Percentiles rank a stretch among this genome's conserved stretches.
These are phyloP conservation scores for Mesocentrotus franciscanus DNA, from an alignment of 53 echinoderm and acorn worm genomes.

Conservation along the genomic window DNA sequence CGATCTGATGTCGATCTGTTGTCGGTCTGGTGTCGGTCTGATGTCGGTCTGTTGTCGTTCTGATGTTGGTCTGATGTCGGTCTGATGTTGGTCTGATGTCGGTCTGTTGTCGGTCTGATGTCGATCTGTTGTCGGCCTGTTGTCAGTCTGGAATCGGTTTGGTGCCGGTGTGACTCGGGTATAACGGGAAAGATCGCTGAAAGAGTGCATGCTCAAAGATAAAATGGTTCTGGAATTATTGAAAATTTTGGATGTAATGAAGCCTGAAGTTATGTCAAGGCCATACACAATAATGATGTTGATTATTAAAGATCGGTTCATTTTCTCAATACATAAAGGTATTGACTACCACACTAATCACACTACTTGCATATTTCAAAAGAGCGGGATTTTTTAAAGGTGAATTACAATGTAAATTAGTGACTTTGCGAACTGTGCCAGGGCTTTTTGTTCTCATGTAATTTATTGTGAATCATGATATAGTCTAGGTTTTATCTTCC, in stretches of 20 bases:
- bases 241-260: neutral
- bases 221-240: neutral
- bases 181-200: too few relatives aligned
- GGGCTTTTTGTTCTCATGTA: neutral
- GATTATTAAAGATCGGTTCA: neutral
- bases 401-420: neutral
- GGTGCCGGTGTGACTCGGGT: too few relatives aligned
- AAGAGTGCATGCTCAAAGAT: neutral
- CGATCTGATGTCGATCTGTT: too few relatives aligned
- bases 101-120: too few relatives aligned
- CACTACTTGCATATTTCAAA: neutral
- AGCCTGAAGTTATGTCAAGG: neutral
- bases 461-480: neutral
- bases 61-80: too few relatives aligned
- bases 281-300: neutral
- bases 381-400: neutral
- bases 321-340: neutral
- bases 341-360: neutral
- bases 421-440: neutral
- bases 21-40: too few relatives aligned
- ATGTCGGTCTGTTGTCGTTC: too few relatives aligned
- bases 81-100: too few relatives aligned
- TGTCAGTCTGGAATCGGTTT: too few relatives aligned
- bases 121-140: too few relatives aligned
- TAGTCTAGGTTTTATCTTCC: neutral